These are phyloP conservation scores for Dendrocopos noguchii DNA, from an alignment of 2,113 vertebrate genomes.

Conservation along the genomic window DNA sequence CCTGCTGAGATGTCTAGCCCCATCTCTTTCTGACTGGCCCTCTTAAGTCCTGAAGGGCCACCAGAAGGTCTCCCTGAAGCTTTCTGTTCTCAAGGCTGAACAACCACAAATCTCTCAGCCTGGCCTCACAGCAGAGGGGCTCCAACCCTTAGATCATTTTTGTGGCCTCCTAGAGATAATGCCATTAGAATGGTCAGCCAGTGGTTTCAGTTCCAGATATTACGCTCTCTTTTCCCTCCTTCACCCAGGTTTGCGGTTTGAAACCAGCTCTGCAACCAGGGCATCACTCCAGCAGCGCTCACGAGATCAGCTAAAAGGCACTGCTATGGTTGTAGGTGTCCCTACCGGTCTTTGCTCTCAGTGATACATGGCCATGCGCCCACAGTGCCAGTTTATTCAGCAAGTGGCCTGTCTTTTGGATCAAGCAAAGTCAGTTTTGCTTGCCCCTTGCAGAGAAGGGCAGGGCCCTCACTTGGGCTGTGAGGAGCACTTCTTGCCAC, in stretches of 20 bases:
- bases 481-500: neutral
- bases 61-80: neutral
- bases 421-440: neutral
- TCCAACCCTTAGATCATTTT: neutral
- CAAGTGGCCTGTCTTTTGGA: rapidly evolving
- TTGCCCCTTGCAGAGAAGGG: neutral
- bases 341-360: neutral
- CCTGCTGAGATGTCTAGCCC: neutral
- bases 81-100: neutral
- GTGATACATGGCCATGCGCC: neutral
- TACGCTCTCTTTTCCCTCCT: neutral
- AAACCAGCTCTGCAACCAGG: neutral
- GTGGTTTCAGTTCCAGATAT: neutral
- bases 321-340: rapidly evolving
- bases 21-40: neutral
- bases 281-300: neutral
- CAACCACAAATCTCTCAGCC: neutral
- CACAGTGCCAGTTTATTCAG: neutral
- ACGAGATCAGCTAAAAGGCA: neutral
- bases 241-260: neutral
- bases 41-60: neutral
- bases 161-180: neutral
- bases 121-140: neutral
- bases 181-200: neutral
- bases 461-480: rapidly evolving